Base-by-base conservation (phyloP, 1,140 invertebrate species). In the Caenorhabditis remanei region DNA sequence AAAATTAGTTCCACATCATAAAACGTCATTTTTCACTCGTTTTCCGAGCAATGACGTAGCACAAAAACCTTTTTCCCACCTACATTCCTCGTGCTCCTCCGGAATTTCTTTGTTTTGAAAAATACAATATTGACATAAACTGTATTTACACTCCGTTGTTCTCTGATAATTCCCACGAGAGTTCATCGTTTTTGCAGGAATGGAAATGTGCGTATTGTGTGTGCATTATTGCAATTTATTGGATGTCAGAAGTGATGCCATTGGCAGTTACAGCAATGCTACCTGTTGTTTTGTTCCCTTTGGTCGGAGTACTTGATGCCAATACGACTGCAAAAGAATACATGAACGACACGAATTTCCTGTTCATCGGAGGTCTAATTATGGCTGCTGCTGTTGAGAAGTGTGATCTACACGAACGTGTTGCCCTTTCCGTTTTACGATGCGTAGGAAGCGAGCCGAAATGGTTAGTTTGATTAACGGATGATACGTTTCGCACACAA, bases 341-440 rank as follows among this genome's bases (percentile, higher is more conserved):
- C 50, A 87, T 88, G 58, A 88, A 88, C 48, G 87, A 88, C 84
- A 88, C 87, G 11, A 85, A 79, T n/a, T 96, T 97, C 94, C 95
- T 97, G 94, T 97, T 94, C 90, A 89, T 94, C n/a, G 94, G 94
- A 16, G 93, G 94, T 24, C 89, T 97, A 75, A 95, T 96, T 90
- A 95, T 97, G 32, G 96, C 96, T 0, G 94, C 96, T 9, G 96
- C 96, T 0, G 95, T 97, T 4, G 96, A 97, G 93, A 95, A 96
- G 90, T 95, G 95, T 86, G 95, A 96, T 91, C 93, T 97, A 8
- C 96, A 97, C 89, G 95, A 95, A 90, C 94, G 96, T 88, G 95
- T 97, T 2, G 96, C 96, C 0, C 93, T 97, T 40, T 94, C 94
- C 88, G 95, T 96, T 6, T 95, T 97, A 82, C 95, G 95, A 83